phyloP scores from a whole-genome alignment of 2,113 vertebrate species.

The Potamarius usumacintae region DNA sequence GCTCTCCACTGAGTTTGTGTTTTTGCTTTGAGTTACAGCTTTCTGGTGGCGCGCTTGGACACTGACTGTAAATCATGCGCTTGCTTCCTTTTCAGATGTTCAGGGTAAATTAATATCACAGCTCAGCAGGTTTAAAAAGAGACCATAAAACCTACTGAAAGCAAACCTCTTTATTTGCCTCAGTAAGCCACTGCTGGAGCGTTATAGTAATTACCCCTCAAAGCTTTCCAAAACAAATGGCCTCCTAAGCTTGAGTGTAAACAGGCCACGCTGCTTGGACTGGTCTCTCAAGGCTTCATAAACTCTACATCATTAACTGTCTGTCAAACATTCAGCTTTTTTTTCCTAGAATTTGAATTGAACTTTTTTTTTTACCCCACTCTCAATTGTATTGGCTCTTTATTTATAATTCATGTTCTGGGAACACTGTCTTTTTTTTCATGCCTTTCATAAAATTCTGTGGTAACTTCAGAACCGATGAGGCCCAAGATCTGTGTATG shows the following conservation, averaged over 20 bases:
- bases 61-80: conserved; percentile 39
- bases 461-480: background rate
- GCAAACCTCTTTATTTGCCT: conserved; percentile 39
- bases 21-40: conserved; percentile 70
- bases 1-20: conserved; percentile 58
- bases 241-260: conserved; percentile 53
- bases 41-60: conserved; percentile 47
- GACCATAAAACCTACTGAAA: conserved; percentile 27
- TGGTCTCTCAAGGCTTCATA: conserved; percentile 18
- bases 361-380: background rate
- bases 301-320: conserved; percentile 21
- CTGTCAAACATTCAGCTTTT: conserved; percentile 23
- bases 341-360: background rate
- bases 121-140: conserved; percentile 44
- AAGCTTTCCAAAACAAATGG: conserved; percentile 55
- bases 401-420: background rate
- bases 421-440: background rate
- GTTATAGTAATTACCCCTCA: conserved; percentile 44
- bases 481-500: background rate
- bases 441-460: conserved; percentile 3
- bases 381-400: background rate
- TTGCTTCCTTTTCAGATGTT: conserved; percentile 30
- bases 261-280: conserved; percentile 36
- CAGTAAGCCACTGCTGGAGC: conserved; percentile 39
- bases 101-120: conserved; percentile 35